A percentile compares a stretch with the other conserved stretches of the same genome.
Evolutionary conservation across 1,140 invertebrate species (phyloP).

Genomic region (Ostrea denselamellosa): DNA sequence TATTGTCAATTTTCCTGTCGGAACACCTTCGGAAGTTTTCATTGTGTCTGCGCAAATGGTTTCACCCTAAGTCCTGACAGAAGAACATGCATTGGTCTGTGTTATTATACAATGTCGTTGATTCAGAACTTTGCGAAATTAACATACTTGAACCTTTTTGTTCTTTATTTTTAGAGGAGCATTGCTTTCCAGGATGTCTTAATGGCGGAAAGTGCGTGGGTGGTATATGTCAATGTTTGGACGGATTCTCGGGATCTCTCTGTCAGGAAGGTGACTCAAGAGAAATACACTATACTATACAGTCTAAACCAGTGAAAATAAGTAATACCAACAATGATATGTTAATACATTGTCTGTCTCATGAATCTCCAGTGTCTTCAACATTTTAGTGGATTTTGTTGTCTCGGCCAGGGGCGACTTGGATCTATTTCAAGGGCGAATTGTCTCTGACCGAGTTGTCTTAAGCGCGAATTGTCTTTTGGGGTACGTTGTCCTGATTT

Average conservation of each 20-base stretch:
- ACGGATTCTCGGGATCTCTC: neutral
- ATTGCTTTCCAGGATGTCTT: slow-evolving; percentile 46
- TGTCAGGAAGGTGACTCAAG: slow-evolving; percentile 10
- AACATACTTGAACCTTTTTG: neutral
- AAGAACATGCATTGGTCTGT: slow-evolving; percentile 84
- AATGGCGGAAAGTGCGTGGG: slow-evolving; percentile 40
- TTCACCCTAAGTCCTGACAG: slow-evolving; percentile 84
- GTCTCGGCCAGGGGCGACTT: no score
- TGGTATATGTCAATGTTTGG: slow-evolving; percentile 34
- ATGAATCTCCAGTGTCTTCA: neutral
- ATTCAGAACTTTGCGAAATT: neutral
- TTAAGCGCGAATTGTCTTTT: neutral
- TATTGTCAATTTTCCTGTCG: slow-evolving; percentile 85
- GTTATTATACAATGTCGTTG: no score
- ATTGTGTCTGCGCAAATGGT: slow-evolving; percentile 78
- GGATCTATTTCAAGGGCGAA: no score
- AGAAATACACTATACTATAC: neutral
- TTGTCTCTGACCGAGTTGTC: neutral
- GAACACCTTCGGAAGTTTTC: slow-evolving; percentile 76
- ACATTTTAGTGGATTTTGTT: neutral
- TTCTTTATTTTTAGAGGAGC: slow-evolving; percentile 34
- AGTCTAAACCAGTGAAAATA: neutral
- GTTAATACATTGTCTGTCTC: neutral
- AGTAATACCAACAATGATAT: neutral
- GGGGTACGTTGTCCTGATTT: no score